Percentiles rank a stretch among this genome's conserved stretches.
Evolutionary conservation across 2,888 invertebrate genomes (phyloP).

Genomic region (Synergus laeviventris): DNA sequence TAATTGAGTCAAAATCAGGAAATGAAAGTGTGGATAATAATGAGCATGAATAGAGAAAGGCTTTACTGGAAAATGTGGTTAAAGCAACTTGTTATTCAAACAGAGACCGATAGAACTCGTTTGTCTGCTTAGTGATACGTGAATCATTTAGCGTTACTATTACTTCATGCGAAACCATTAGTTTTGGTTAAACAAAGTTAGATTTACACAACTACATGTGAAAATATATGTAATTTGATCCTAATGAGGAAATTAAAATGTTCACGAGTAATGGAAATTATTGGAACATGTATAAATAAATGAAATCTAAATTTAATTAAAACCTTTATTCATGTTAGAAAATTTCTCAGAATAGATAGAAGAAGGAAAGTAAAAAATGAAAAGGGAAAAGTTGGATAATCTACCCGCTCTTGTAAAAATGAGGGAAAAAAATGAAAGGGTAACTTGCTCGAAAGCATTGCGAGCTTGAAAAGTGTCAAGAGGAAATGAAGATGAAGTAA

Average conservation of each 20-base stretch:
- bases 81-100: background rate
- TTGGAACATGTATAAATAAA: background rate
- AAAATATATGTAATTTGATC: conserved; percentile 9
- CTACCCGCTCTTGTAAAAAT: no score
- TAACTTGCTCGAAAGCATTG: no score
- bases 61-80: background rate
- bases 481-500: no score
- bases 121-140: background rate
- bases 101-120: conserved; percentile 4
- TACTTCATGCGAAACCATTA: background rate
- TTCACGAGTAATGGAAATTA: background rate
- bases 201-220: conserved; percentile 6
- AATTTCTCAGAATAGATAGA: no score
- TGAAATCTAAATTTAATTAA: background rate
- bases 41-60: background rate
- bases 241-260: background rate
- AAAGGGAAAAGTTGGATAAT: no score
- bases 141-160: conserved; percentile 18
- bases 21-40: background rate
- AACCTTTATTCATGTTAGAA: background rate
- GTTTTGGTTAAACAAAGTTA: conserved; percentile 19
- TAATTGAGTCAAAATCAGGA: background rate
- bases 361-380: no score
- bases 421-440: no score
- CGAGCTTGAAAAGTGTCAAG: no score